Evolutionary conservation across 2,888 invertebrate genomes (phyloP).

Genomic region (Polymixis lichenea): DNA sequence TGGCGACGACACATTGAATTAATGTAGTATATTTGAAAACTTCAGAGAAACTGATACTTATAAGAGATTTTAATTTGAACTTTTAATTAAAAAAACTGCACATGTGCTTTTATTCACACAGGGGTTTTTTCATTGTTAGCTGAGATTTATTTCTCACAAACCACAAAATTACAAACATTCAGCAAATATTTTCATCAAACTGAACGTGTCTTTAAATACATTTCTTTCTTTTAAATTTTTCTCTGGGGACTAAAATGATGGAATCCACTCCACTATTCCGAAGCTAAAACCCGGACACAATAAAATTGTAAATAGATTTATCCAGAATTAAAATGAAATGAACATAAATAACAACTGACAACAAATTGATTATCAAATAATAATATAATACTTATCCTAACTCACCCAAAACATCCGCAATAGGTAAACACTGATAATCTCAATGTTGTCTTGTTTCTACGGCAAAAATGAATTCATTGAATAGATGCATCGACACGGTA

Average conservation of each 20-base stretch:
- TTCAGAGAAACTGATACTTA: constrained; percentile 32
- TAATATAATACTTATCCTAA: background rate
- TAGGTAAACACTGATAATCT: background rate
- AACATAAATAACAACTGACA: background rate
- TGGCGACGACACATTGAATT: constrained; percentile 60
- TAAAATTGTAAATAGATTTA: background rate
- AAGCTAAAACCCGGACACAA: no score
- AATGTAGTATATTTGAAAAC: constrained; percentile 56
- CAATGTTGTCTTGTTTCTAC: background rate
- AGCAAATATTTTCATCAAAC: background rate
- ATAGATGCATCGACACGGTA: background rate
- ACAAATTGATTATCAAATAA: no score
- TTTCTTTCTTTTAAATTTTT: background rate
- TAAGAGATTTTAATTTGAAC: background rate
- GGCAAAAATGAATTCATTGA: background rate
- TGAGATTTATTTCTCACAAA: background rate
- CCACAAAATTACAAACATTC: background rate
- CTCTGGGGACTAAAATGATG: no score
- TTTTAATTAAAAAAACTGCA: background rate
- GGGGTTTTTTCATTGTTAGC: background rate
- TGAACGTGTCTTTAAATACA: background rate
- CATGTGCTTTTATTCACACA: background rate
- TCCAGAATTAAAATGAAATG: background rate
- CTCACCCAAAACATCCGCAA: background rate
- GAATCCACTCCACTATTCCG: no score